These are phyloP conservation scores for Ostrea denselamellosa DNA, from an alignment of 1,140 invertebrate species.

Conservation along the genomic window DNA sequence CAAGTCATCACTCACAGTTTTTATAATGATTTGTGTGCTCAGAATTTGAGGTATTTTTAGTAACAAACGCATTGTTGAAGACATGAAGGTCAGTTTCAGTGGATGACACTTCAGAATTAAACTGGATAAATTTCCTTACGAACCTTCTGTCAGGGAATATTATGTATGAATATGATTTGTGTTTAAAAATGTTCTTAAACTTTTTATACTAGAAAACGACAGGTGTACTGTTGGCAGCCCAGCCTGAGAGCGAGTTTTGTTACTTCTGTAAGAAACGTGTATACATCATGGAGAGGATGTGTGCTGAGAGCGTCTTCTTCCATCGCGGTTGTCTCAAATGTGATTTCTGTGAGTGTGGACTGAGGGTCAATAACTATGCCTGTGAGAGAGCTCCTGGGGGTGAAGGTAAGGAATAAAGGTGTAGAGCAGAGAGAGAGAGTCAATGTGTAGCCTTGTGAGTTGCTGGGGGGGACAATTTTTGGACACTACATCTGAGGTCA, in stretches of 20 bases:
- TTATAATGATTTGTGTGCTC: too few relatives aligned
- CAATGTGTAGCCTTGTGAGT: too few relatives aligned
- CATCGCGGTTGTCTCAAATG: conserved; percentile 83
- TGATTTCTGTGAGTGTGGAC: conserved; percentile 79
- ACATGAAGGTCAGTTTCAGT: too few relatives aligned
- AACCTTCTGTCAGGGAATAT: too few relatives aligned
- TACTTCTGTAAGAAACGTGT: conserved; percentile 93
- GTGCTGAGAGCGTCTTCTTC: conserved; percentile 91
- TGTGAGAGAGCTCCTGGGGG: conserved; percentile 69
- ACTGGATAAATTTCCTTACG: too few relatives aligned
- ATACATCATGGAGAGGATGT: conserved; percentile 92
- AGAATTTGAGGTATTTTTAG: too few relatives aligned
- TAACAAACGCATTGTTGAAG: too few relatives aligned
- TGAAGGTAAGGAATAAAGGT: conserved; percentile 57
- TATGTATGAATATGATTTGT: not conserved
- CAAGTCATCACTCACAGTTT: too few relatives aligned
- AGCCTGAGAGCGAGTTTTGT: conserved; percentile 85
- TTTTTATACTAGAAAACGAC: conserved; percentile 61
- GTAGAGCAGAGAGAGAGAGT: too few relatives aligned
- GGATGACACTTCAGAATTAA: too few relatives aligned
- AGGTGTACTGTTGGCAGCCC: conserved; percentile 64
- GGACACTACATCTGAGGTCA: too few relatives aligned
- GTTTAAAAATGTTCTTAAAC: not conserved
- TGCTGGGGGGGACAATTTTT: too few relatives aligned
- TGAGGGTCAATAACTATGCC: conserved; percentile 83